These are phyloP conservation scores for Netelia melanura DNA, from an alignment of 2,888 invertebrate species.

Conservation along the genomic window DNA sequence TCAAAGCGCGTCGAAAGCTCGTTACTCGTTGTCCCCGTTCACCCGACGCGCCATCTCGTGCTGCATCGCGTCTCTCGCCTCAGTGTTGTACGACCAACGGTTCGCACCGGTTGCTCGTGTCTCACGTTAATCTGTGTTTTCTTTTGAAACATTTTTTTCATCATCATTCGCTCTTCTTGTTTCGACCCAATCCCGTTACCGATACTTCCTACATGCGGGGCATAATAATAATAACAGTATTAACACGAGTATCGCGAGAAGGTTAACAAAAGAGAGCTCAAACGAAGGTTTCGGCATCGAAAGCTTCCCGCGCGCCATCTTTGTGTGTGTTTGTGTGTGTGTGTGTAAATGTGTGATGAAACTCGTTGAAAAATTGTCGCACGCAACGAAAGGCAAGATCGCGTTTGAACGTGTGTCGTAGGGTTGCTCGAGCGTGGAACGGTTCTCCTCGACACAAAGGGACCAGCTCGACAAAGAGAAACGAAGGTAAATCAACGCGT, in stretches of 20 bases:
- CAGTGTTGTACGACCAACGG: conserved; percentile 77
- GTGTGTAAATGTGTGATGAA: too few relatives aligned
- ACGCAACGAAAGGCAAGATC: too few relatives aligned
- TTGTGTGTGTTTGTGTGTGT: too few relatives aligned
- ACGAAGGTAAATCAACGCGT: too few relatives aligned
- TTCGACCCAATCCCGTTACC: not conserved
- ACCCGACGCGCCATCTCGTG: conserved; percentile 47
- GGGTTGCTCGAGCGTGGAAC: too few relatives aligned
- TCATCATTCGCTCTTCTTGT: not conserved
- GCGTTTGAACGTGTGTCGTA: too few relatives aligned
- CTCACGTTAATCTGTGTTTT: not conserved
- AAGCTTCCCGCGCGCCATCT: too few relatives aligned
- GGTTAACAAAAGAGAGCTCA: not conserved
- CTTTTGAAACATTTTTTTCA: not conserved
- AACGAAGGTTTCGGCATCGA: too few relatives aligned
- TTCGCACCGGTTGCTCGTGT: conserved; percentile 76
- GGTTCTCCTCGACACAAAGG: too few relatives aligned
- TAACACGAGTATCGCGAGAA: not conserved
- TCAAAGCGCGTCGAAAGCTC: conserved; percentile 40
- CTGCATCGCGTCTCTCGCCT: not conserved
- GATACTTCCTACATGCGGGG: not conserved
- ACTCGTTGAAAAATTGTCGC: too few relatives aligned
- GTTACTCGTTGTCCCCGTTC: conserved; percentile 42
- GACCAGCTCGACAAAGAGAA: too few relatives aligned
- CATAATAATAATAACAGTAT: not conserved